Conservation (phyloP, 2,888 invertebrate species). For the Hirtodrosophila cameraria region DNA sequence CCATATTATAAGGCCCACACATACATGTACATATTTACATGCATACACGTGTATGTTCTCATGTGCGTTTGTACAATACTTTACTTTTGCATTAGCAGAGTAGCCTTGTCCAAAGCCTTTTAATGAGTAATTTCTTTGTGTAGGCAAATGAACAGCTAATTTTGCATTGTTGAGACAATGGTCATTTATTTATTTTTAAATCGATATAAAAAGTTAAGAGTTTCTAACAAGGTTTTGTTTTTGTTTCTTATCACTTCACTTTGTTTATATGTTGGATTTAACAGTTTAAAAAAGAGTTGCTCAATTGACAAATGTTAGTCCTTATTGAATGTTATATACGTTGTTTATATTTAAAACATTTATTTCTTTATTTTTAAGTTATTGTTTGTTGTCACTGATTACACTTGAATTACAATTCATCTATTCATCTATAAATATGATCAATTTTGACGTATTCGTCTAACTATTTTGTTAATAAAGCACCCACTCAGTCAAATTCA, state of each 20-base stretch:
- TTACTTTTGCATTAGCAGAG: conserved; percentile 18
- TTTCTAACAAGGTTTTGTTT: not conserved
- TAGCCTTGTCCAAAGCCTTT: not conserved
- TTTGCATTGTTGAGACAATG: not conserved
- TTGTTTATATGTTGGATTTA: not conserved
- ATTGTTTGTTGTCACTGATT: conserved; percentile 1
- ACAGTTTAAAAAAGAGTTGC: not conserved
- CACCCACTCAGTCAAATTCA: conserved; percentile 9
- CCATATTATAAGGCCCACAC: not conserved
- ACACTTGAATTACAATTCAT: conserved; percentile 3
- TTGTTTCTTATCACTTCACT: not conserved
- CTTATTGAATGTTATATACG: no score
- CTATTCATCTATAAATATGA: conserved; percentile 20
- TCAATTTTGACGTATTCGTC: conserved; percentile 34
- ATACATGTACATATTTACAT: not conserved
- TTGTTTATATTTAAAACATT: not conserved
- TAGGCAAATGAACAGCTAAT: not conserved
- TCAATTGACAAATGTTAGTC: not conserved
- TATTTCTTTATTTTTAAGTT: conserved; percentile 1
- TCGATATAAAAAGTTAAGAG: not conserved
- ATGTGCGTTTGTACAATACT: conserved; percentile 4
- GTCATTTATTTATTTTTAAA: not conserved
- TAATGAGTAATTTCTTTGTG: conserved; percentile 1
- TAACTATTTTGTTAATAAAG: conserved; percentile 25
- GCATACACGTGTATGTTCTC: not conserved